Base-by-base conservation (phyloP, 1,140 invertebrate genomes). In the Zaprionus ghesquierei region DNA sequence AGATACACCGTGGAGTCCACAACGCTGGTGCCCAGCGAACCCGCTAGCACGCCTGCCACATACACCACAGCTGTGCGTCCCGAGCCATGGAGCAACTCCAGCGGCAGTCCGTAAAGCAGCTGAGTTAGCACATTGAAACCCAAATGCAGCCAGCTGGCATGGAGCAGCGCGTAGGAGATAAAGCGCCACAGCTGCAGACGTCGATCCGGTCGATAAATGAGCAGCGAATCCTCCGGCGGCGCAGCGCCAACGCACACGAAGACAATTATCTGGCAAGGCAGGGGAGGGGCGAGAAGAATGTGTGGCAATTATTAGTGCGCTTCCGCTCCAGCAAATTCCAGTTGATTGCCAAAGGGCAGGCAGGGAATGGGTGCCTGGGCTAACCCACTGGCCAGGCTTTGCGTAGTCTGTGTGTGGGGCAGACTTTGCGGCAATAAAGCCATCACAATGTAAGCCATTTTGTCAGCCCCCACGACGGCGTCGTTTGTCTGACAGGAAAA, bases 41-140 rank as follows among this genome's bases (percentile, higher is more conserved):
- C 97, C 68, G 98, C 97, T 60, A 98, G 92, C 22, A 99, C 97
- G 29, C 98, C 98, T 4, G 98, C 97, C 93, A 98, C 94, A 92
- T 99, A 99, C 55, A 99, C 97, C 41, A 96, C 94, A 2, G 95
- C 96, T 75, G 98, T 97, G 63, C 98, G 94, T 50, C 95, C 93
- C 12, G 96, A 97, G 20, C 97, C 97, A 92, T 99, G 98, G 10
- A 98, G 97, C 97, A 98, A 97, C 93, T 99, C 98, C 78, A 99
- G 92, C 0, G 98, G 98, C 64, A 98, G 93, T 35, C 98, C 98
- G 71, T 98, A 97, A 74, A 97, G 92, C 66, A 98, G 93, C 93
- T 99, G 98, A 33, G 98, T 97, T 44, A 98, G 94, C 75, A 99
- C 94, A 93, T 99, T 99, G 94, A 99, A 98, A 49, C 97, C 95